Conservation (phyloP, 92 coral and sea anemone species). For the Palythoa caribaeorum region DNA sequence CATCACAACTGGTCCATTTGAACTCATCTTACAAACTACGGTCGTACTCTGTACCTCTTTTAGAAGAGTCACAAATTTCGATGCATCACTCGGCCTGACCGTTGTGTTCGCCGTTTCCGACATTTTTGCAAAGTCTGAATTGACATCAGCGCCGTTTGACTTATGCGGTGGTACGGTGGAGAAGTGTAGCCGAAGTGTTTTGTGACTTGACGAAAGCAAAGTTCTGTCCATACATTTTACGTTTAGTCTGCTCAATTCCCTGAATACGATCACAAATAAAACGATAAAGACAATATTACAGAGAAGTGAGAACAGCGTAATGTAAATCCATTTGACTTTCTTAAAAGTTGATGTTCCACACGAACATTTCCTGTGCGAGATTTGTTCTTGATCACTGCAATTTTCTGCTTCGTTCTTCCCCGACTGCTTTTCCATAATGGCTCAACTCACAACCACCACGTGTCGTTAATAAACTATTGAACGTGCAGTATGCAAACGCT, state of each 20-base stretch:
- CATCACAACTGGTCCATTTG: constrained; percentile 6
- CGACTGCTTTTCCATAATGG: constrained; percentile 39
- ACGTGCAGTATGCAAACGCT: constrained; percentile 69
- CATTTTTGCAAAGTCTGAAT: constrained; percentile 17
- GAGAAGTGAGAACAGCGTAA: constrained; percentile 68
- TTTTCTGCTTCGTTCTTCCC: constrained; percentile 33
- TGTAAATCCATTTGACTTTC: constrained; percentile 52
- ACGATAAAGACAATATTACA: constrained; percentile 84
- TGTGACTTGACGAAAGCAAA: constrained; percentile 16
- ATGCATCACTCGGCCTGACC: constrained; percentile 5
- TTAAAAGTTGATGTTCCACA: constrained; percentile 65
- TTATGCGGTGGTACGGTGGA: background rate
- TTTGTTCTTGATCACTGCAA: constrained; percentile 31
- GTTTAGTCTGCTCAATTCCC: constrained; percentile 77
- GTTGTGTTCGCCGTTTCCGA: constrained; percentile 10
- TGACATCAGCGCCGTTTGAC: constrained; percentile 26
- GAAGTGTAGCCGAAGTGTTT: constrained; percentile 22
- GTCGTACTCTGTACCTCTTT: constrained; percentile 18
- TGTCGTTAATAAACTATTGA: constrained; percentile 32
- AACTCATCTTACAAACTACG: constrained; percentile 31
- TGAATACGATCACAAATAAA: constrained; percentile 86
- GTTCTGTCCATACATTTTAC: constrained; percentile 53
- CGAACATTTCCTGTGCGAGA: constrained; percentile 60
- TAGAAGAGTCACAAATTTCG: constrained; percentile 3
- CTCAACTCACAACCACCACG: constrained; percentile 61